These are phyloP conservation scores for Philaethria dido DNA, from an alignment of 2,888 invertebrate species.

Conservation along the genomic window DNA sequence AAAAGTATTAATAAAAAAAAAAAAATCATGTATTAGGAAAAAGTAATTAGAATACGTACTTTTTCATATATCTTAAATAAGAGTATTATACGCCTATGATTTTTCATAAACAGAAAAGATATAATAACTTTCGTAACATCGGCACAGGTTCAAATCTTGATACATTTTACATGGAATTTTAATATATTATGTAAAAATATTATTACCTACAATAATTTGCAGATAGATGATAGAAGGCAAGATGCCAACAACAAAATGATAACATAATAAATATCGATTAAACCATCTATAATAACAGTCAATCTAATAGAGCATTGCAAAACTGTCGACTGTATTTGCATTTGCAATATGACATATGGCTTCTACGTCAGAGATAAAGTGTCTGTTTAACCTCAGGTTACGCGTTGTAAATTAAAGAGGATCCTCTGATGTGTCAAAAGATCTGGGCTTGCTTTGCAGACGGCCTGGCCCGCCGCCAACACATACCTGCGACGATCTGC, in stretches of 20 bases:
- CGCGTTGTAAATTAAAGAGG: slow-evolving; percentile 31
- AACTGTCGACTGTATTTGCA: slow-evolving; percentile 13
- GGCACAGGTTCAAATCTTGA: too few relatives aligned
- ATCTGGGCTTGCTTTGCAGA: slow-evolving; percentile 38
- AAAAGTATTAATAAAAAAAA: too few relatives aligned
- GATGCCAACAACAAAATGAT: slow-evolving; percentile 12
- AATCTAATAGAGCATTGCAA: slow-evolving; percentile 10
- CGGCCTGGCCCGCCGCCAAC: slow-evolving; percentile 45
- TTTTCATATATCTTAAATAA: too few relatives aligned
- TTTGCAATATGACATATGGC: slow-evolving; percentile 23
- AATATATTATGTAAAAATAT: too few relatives aligned
- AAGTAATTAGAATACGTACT: too few relatives aligned
- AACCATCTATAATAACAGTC: slow-evolving; percentile 21
- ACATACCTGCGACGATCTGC: slow-evolving; percentile 41
- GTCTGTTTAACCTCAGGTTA: slow-evolving; percentile 37
- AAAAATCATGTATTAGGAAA: too few relatives aligned
- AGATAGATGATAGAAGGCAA: slow-evolving; percentile 3
- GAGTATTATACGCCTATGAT: too few relatives aligned
- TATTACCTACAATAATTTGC: slow-evolving; percentile 2
- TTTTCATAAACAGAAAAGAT: too few relatives aligned
- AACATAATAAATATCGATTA: slow-evolving; percentile 16
- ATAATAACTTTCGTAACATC: too few relatives aligned
- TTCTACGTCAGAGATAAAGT: slow-evolving; percentile 19
- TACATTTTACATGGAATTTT: too few relatives aligned
- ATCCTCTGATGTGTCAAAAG: slow-evolving; percentile 43